Evolutionary conservation across 2,888 invertebrate species (phyloP), one percentile per base, ranked within the genome.

Genomic region (Timema podura): DNA sequence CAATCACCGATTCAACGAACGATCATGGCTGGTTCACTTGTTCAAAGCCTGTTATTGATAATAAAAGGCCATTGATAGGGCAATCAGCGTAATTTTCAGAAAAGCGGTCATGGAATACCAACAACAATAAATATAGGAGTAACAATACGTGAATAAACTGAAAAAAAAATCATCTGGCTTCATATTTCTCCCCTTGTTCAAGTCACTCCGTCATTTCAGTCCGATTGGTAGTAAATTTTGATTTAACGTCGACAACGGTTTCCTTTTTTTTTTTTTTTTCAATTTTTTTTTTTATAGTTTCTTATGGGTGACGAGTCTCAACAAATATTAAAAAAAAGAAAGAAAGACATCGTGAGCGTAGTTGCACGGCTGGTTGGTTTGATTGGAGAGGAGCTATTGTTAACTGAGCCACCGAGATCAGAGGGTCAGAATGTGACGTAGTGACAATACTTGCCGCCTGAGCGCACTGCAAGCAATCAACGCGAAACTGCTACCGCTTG

Each of bases 351-450:
- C 44, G 61, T 5, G 11, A 30, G 30, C 30, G 3, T 30, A 30
- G 30, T 30, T 30, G 30, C 61, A 11, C 61, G 61, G 61, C 45
- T 61, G 44, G 61, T 45, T 61, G 61, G 44, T 45, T n/a, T 61
- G 61, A 61, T 61, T 61, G 61, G 61, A 61, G 61, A 61, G 44
- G 44, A n/a, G 61, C 30, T 30, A 44, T 61, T 61, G 61, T 61
- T 13, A 45, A 10, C 44, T 16, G 61, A 45, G 6, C 11, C 61
- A 10, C 45, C 61, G 61, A 44, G 61, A 61, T 61, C 45, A 30
- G 61, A 61, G 61, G 61, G 61, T 61, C 61, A 61, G 61, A 61
- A 44, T 61, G 30, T 30, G 6, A 45, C 61, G 61, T 45, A 45
- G 61, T 45, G 61, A 61, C 61, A 61, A 61, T 61, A 45, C 61